phyloP scores from a whole-genome alignment of 2,113 vertebrate genomes.

The Ameiurus melas region DNA sequence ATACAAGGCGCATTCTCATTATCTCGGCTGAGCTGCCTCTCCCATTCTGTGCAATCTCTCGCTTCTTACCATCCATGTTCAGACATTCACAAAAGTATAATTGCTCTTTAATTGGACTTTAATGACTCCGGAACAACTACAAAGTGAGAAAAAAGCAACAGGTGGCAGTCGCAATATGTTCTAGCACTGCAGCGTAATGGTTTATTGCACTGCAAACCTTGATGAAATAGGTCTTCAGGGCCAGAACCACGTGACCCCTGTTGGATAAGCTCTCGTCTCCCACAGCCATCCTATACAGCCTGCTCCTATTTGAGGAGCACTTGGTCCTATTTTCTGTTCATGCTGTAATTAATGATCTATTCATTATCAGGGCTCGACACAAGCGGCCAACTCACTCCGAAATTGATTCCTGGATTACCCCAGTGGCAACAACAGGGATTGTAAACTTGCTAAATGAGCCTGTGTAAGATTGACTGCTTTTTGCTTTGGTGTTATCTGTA shows the following conservation, averaged over 20 bases:
- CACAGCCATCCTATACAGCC: constrained; percentile 2
- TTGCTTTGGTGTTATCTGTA: constrained; percentile 58
- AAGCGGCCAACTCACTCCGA: constrained; percentile 54
- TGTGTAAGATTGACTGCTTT: constrained; percentile 59
- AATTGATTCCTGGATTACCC: constrained; percentile 63
- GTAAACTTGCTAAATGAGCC: constrained; percentile 64
- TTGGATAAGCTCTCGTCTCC: constrained; percentile 6
- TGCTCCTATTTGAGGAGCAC: constrained; percentile 11
- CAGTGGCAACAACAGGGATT: constrained; percentile 49
- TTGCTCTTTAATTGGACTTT: constrained; percentile 59
- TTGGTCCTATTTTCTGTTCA: constrained; percentile 53
- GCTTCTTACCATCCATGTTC: constrained; percentile 49
- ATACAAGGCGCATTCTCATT: not conserved
- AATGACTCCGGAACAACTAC: constrained; percentile 53
- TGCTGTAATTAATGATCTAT: constrained; percentile 59
- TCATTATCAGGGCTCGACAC: constrained; percentile 52
- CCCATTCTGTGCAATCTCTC: not conserved
- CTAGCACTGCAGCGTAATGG: constrained; percentile 34
- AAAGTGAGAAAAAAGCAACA: constrained; percentile 17
- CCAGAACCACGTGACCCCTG: not conserved
- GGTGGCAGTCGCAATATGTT: not conserved
- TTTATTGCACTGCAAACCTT: constrained; percentile 52
- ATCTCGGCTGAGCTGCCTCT: not conserved
- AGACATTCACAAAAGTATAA: constrained; percentile 59
- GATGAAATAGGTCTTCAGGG: constrained; percentile 36